Conservation (phyloP, 2,797 vertebrate genomes). For the Halcyon leucocephala region DNA sequence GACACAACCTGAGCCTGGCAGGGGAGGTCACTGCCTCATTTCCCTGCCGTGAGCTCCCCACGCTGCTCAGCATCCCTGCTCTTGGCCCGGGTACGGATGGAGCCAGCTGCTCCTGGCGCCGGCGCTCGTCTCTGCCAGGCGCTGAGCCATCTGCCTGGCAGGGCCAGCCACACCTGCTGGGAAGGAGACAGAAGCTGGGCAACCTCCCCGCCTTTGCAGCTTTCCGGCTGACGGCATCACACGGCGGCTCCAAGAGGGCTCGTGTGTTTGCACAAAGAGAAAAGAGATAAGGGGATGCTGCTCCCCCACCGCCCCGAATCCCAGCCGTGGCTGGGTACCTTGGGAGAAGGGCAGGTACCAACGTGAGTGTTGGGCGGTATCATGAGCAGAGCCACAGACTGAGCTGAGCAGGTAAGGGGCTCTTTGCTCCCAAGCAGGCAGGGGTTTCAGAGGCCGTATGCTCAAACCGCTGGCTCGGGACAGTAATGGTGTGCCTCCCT, state of each 20-base stretch:
- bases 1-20: background rate
- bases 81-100: background rate
- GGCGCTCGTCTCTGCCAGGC: constrained; percentile 26
- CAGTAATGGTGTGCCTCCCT: background rate
- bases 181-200: constrained; percentile 73
- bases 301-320: rapidly evolving
- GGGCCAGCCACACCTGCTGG: constrained; percentile 69
- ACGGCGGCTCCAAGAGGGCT: background rate
- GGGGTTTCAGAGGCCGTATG: background rate
- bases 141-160: constrained; percentile 64
- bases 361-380: rapidly evolving
- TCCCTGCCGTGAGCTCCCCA: background rate
- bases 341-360: background rate
- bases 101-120: constrained; percentile 68
- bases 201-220: constrained; percentile 58
- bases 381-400: rapidly evolving
- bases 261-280: constrained; percentile 40
- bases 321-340: rapidly evolving
- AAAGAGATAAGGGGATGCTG: background rate
- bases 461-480: background rate
- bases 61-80: background rate
- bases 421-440: background rate
- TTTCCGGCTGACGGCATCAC: constrained; percentile 34
- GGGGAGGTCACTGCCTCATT: background rate
- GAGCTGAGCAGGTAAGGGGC: rapidly evolving